Evolutionary conservation across 2,888 invertebrate species (phyloP).

Genomic region (Mactromeris polynyma): DNA sequence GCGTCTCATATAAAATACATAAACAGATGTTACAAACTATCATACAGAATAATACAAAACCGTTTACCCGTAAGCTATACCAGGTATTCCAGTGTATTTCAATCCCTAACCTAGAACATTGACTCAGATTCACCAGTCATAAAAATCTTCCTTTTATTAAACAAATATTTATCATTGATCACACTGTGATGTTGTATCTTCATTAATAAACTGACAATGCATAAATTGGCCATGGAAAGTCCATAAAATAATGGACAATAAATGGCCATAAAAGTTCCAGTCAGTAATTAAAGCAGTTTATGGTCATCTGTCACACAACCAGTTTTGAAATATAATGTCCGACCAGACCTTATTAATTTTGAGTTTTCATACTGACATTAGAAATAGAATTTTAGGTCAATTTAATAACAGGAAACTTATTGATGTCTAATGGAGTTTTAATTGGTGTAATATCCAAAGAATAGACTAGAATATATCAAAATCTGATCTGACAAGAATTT

Average conservation of each 20-base stretch:
- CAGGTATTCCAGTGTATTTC: background rate
- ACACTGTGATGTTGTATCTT: background rate
- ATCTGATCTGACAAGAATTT: too few relatives aligned
- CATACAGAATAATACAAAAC: background rate
- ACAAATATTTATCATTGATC: slow-evolving; percentile 3
- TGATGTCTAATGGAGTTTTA: too few relatives aligned
- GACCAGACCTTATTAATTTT: background rate
- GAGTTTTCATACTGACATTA: background rate
- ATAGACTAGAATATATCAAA: too few relatives aligned
- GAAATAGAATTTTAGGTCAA: background rate
- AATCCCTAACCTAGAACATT: background rate
- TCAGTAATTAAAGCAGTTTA: background rate
- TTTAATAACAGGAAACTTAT: too few relatives aligned
- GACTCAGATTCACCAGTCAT: background rate
- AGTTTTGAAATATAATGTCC: background rate
- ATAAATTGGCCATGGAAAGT: background rate
- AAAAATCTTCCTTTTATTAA: slow-evolving; percentile 9
- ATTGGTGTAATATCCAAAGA: too few relatives aligned
- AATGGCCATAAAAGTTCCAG: slow-evolving; percentile 8
- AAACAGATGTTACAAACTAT: too few relatives aligned
- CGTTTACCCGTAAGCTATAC: background rate
- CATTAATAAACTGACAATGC: slow-evolving; percentile 3
- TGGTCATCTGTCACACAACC: background rate
- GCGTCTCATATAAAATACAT: too few relatives aligned
- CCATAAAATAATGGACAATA: background rate